Base-by-base conservation (phyloP, 2,888 invertebrate genomes). In the Drosophila peninsularis region DNA sequence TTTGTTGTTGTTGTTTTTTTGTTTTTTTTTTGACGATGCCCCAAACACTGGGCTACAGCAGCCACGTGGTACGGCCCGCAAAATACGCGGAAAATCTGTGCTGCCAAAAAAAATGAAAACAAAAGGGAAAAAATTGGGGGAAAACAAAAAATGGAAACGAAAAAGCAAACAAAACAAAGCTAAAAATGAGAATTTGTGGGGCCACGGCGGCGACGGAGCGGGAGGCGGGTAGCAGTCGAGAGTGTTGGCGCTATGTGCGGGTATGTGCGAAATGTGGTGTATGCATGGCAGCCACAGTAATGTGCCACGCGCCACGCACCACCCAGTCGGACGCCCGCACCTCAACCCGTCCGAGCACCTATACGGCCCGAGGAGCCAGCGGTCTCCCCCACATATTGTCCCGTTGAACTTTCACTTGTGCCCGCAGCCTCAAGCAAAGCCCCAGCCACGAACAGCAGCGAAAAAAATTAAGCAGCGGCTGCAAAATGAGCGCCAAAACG, bases 401-500 rank as follows among this genome's bases (percentile, higher is more conserved):
- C 78, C 78, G 76, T 47, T 63, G 68, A 78, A 87, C 87, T 82
- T 82, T 82, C 87, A 86, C 87, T 82, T 82, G 68, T 67, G 87
- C 73, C 65, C 62, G 44, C 49, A 63, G 72, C 85, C 81, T 66
- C 63, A 73, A 69, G 86, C 76, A 47, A 49, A 49, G 49, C 49
- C 13, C 32, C 49, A 49, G 17, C 49, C 17, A 39, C 10, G 42
- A 42, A 19, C 32, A 32, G 30, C 49, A 49, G 32, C 49, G 19
- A 58, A 61, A 61, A 77, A 79, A 86, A 83, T 83, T 86, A 82
- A 86, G 78, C 82, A 86, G 78, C 82, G 81, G 81, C 87, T 82
- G 82, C 87, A 69, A 82, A 82, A 86, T 86, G 82, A 82, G 78
- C 82, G 84, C 76, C 82, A 78, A 82, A 82, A 83, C 81, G 86